Evolutionary conservation across 2,888 invertebrate species (phyloP), one percentile per base, ranked within the genome.

Genomic region (Lomographa bimaculata): DNA sequence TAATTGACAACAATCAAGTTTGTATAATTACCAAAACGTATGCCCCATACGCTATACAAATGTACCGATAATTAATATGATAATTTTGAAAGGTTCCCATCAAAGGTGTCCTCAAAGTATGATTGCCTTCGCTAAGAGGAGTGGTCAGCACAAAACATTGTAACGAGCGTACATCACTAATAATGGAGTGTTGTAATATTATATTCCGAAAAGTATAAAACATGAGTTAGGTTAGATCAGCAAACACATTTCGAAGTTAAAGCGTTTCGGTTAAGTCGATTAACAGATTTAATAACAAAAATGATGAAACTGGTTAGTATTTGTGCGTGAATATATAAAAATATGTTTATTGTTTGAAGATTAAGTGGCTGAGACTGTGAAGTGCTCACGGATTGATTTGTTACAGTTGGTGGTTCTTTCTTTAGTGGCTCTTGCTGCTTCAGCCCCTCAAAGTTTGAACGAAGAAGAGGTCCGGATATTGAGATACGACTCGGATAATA

Each of bases 391-490:
- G 23, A 34, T 37, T 43, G 39, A 33, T 58, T 59, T 54, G 53
- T 58, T 75, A 54, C 75, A 85, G 83, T 68, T 91, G 66, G 78
- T 91, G 62, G 63, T 83, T 38, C 64, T 80, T 57, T 68, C 71
- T 44, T 60, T 87, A 44, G 63, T 89, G 43, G 82, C 81, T 19
- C 61, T 67, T 6, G 78, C 60, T 28, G 55, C 61, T 7, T 79
- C 81, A 6, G 80, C 83, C 5, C 79, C 85, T 3, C 75, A 72
- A 38, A 54, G 51, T 5, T 41, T 51, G 3, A 51, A 50, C 33
- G 5, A 54, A 1, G 63, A 73, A 14, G 78, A 76, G 30, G 71
- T 78, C 1, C 74, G 82, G 48, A 58, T 86, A 14, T 32, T 83
- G 19, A 63, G 65, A 37, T 78, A 59, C 21, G 76, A 79, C n/a